Evolutionary conservation across 2,888 invertebrate species (phyloP), one percentile per base, ranked within the genome.

Genomic region (Glyphotaelius pellucidus): DNA sequence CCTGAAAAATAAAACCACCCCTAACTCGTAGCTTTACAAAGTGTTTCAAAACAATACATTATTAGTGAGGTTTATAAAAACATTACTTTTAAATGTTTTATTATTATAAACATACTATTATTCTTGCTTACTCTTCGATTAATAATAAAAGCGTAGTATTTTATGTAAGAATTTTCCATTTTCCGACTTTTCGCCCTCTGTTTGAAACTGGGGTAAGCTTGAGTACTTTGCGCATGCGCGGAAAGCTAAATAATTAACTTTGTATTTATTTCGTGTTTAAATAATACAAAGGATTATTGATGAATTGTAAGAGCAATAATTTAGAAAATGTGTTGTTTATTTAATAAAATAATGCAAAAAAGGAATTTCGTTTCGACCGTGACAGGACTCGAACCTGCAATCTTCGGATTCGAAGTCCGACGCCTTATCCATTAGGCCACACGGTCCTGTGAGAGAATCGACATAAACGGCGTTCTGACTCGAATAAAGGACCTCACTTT

Each of bases 361-460:
- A 25, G 3, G 52, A 5, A 67, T 9, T 25, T n/a, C 0, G 9
- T 67, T 92, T 92, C 97, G 97, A 97, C 97, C 97, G 97, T 97
- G 97, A 97, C 97, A 97, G 97, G 97, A 97, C 97, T 97, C 97
- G 97, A 97, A 97, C 97, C 97, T 97, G 97, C 97, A 97, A 97
- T 97, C 97, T 97, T 97, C 97, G 97, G 97, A 97, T 97, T 96
- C 97, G 97, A 97, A 97, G 97, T 97, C 97, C 97, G 97, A 97
- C 97, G 97, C 97, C 97, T 97, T 97, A 97, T 97, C 97, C 97
- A 97, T 97, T 97, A 97, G 97, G 97, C 97, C 97, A 97, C 97
- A 97, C 96, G 96, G 96, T 96, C 84, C 81, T 25, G 32, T 84
- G 84, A 84, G n/a, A n/a, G 67, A 25, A 25, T n/a, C 25, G 67